These are phyloP conservation scores for Agonopterix heracliana DNA, from an alignment of 2,888 invertebrate species.

Conservation along the genomic window DNA sequence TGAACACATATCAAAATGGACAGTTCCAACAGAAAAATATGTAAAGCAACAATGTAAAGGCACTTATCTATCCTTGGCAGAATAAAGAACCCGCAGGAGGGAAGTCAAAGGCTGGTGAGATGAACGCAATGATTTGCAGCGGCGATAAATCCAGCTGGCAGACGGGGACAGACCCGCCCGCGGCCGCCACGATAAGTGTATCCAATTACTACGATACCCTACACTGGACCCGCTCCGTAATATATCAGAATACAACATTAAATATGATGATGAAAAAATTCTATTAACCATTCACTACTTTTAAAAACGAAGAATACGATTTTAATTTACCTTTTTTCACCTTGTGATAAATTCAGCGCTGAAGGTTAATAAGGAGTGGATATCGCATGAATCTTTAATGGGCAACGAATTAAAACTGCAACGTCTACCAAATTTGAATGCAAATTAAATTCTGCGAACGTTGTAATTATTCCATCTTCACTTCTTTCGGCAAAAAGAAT, in stretches of 20 bases:
- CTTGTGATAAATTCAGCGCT: too few species aligned
- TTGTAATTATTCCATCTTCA: neutral
- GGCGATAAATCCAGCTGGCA: conserved; percentile 52
- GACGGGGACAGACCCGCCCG: conserved; percentile 57
- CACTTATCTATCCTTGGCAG: neutral
- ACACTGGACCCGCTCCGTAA: conserved; percentile 37
- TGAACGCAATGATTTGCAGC: conserved; percentile 61
- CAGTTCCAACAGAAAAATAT: neutral
- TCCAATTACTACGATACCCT: conserved; percentile 64
- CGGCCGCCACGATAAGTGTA: conserved; percentile 63
- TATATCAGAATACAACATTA: conserved; percentile 12
- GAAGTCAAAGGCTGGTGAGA: conserved; percentile 34
- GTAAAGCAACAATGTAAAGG: neutral
- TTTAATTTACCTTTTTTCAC: conserved; percentile 1
- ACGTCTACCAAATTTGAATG: neutral
- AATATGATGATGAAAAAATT: conserved; percentile 11
- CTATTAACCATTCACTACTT: conserved; percentile 8
- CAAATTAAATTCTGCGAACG: neutral
- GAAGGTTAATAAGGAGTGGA: too few species aligned
- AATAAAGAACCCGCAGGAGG: conserved; percentile 14
- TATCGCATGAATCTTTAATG: too few species aligned
- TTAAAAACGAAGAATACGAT: conserved; percentile 1
- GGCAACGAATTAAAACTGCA: too few species aligned
- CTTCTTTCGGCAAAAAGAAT: conserved; percentile 1
- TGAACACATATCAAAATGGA: too few species aligned